Evolutionary conservation across 2,888 invertebrate species (phyloP).

Genomic region (Aelia acuminata): DNA sequence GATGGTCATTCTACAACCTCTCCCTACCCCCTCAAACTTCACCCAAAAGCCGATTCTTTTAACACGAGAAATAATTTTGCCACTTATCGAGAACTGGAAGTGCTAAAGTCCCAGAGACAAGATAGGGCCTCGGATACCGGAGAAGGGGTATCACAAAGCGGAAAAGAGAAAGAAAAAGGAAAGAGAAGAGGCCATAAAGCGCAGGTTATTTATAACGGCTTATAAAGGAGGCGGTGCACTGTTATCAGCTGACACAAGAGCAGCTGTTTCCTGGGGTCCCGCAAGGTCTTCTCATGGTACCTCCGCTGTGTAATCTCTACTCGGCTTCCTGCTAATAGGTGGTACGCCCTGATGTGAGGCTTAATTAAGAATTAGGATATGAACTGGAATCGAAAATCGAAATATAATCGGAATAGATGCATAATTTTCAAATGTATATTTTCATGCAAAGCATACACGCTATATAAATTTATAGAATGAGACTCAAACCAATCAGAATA

Average conservation of each 20-base stretch:
- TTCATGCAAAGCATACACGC: no score
- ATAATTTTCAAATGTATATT: no score
- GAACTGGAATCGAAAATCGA: no score
- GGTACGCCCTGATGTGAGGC: not conserved
- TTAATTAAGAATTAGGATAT: no score
- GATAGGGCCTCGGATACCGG: conserved; percentile 41
- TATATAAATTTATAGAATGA: no score
- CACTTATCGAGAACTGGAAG: conserved; percentile 33
- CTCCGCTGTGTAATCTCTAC: conserved; percentile 30
- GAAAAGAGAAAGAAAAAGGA: conserved; percentile 55
- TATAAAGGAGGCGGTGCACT: conserved; percentile 54
- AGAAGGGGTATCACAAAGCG: conserved; percentile 52
- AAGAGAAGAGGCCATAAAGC: conserved; percentile 56
- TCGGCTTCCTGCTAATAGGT: conserved; percentile 12
- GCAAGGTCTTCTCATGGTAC: conserved; percentile 18
- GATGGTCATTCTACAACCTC: not conserved
- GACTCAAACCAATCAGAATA: no score
- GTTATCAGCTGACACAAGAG: conserved; percentile 59
- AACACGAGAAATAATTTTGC: conserved; percentile 1
- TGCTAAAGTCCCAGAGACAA: conserved; percentile 36
- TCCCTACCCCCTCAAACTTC: not conserved
- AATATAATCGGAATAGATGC: no score
- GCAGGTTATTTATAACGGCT: conserved; percentile 59
- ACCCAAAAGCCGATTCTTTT: conserved; percentile 1
- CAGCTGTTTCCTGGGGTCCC: conserved; percentile 59